These are phyloP conservation scores for Leptonema lineaticorne DNA, from an alignment of 1,140 invertebrate species.

Conservation along the genomic window DNA sequence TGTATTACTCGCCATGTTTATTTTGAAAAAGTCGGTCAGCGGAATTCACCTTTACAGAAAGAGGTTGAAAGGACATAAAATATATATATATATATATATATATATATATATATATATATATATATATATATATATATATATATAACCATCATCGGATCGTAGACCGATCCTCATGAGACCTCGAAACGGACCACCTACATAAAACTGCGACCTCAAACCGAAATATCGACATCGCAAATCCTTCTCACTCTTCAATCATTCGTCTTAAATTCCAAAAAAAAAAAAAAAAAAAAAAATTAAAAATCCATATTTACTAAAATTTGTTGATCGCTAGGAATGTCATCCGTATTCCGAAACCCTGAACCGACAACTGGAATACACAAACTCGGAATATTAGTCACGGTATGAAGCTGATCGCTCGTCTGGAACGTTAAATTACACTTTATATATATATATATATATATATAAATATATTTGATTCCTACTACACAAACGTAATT, in stretches of 20 bases:
- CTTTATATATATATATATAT: neutral
- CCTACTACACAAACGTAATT: neutral
- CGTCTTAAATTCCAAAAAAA: too few species aligned
- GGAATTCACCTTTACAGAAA: neutral
- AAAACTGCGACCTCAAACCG: neutral
- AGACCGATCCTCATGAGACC: neutral
- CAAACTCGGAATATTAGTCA: neutral
- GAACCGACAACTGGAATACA: neutral
- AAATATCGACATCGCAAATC: neutral
- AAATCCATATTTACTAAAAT: neutral
- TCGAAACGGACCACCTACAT: neutral
- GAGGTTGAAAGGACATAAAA: too few species aligned
- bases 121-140: neutral
- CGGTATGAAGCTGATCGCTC: neutral
- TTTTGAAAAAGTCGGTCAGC: neutral
- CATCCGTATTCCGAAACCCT: neutral
- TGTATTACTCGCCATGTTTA: too few species aligned
- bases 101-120: neutral
- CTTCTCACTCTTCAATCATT: too few species aligned
- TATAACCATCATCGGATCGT: neutral
- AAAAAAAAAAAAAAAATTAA: too few species aligned
- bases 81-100: conserved; percentile 5
- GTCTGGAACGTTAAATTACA: neutral
- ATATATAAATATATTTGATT: too few species aligned
- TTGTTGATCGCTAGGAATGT: neutral